Evolutionary conservation across 2,888 invertebrate species (phyloP).

Genomic region (Apodemia hepburni): DNA sequence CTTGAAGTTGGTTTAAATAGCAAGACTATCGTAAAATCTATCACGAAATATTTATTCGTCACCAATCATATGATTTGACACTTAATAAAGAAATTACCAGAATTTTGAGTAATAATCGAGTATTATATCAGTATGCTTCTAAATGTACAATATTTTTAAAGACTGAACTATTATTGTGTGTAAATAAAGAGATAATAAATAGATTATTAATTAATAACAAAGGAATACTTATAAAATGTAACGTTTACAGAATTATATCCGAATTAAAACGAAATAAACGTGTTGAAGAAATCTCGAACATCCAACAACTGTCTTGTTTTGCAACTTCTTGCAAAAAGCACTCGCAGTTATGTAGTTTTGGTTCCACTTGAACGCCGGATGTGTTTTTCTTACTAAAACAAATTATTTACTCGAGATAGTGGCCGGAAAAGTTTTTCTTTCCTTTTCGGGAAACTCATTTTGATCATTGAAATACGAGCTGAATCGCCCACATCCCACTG

Average conservation of each 20-base stretch:
- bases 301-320: slow-evolving; percentile 10
- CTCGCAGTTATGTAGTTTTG: slow-evolving; percentile 11
- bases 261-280: slow-evolving; percentile 26
- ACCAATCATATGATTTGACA: too few relatives aligned
- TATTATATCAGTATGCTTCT: too few relatives aligned
- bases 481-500: slow-evolving; percentile 55
- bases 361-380: slow-evolving; percentile 15
- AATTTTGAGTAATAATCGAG: too few relatives aligned
- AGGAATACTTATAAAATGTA: too few relatives aligned
- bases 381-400: slow-evolving; percentile 19
- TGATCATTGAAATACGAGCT: slow-evolving; percentile 60
- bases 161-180: too few relatives aligned
- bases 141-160: too few relatives aligned
- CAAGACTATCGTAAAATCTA: too few relatives aligned
- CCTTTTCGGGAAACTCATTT: slow-evolving; percentile 45
- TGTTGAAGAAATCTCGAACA: background rate
- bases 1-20: too few relatives aligned
- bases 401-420: slow-evolving; percentile 21
- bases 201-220: too few relatives aligned
- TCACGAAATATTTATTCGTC: too few relatives aligned
- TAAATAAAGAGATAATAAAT: too few relatives aligned
- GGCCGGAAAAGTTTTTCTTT: slow-evolving; percentile 30
- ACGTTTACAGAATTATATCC: slow-evolving; percentile 39
- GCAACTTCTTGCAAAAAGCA: slow-evolving; percentile 3
- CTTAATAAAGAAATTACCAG: too few relatives aligned